Evolutionary conservation across 2,888 invertebrate genomes (phyloP).

Genomic region (Nemotelus nigrinus): DNA sequence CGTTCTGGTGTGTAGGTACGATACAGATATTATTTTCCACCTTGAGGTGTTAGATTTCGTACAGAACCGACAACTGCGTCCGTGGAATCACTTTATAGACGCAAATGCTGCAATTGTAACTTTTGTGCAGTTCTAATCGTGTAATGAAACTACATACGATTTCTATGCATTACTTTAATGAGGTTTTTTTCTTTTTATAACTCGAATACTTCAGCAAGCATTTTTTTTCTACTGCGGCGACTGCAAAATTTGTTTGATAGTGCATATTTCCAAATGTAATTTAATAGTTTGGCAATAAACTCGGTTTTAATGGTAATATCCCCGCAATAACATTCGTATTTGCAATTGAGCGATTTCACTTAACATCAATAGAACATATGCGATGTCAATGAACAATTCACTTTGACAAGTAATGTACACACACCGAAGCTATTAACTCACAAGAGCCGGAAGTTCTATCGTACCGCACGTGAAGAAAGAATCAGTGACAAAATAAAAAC

Average conservation of each 20-base stretch:
- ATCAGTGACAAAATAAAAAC: no score
- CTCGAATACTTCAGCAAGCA: not conserved
- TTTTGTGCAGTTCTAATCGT: not conserved
- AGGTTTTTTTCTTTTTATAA: not conserved
- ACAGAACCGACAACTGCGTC: not conserved
- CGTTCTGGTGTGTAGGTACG: slow-evolving; percentile 16
- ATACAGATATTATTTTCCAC: slow-evolving; percentile 17
- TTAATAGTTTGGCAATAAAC: no score
- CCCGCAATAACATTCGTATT: no score
- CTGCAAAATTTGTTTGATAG: not conserved
- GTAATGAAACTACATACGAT: not conserved
- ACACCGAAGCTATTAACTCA: no score
- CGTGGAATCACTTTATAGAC: slow-evolving; percentile 4
- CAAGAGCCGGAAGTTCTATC: no score
- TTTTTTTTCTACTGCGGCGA: not conserved
- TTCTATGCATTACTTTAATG: not conserved
- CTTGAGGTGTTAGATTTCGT: slow-evolving; percentile 18
- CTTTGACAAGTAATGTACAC: no score
- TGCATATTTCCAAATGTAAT: no score
- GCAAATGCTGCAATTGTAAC: not conserved
- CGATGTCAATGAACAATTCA: no score
- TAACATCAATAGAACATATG: no score
- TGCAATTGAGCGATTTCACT: no score
- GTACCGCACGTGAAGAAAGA: no score
- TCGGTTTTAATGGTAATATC: no score